Conservation (phyloP, 2,888 invertebrate species). For the Diadegma fenestrale region DNA sequence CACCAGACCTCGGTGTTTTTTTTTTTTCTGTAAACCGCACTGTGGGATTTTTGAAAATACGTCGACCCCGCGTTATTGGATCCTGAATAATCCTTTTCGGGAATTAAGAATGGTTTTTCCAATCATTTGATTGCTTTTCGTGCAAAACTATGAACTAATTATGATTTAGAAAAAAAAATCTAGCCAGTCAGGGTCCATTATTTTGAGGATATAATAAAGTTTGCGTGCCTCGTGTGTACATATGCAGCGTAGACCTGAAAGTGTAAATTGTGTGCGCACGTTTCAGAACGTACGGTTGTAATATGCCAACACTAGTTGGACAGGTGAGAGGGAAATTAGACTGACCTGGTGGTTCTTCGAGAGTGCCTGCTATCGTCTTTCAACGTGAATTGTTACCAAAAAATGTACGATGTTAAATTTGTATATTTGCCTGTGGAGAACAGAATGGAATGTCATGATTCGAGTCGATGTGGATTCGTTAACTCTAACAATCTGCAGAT, state of each 20-base stretch:
- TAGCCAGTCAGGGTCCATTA: neutral
- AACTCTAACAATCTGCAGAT: neutral
- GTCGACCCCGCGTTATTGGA: neutral
- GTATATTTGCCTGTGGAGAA: neutral
- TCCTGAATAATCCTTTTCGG: neutral
- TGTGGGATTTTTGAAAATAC: neutral
- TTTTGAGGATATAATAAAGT: neutral
- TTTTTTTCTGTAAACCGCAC: neutral
- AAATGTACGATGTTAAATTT: constrained; percentile 24
- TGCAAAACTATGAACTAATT: neutral
- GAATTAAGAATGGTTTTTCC: neutral
- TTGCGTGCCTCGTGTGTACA: constrained; percentile 6
- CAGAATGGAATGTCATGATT: constrained; percentile 8
- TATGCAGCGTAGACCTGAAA: constrained; percentile 13
- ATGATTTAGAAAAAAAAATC: neutral
- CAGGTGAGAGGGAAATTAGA: constrained; percentile 71
- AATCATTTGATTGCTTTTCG: neutral
- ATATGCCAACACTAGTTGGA: constrained; percentile 62
- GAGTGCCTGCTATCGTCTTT: constrained; percentile 52
- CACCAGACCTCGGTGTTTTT: neutral
- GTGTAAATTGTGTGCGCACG: constrained; percentile 29
- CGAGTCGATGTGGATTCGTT: neutral
- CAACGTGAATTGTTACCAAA: constrained; percentile 24
- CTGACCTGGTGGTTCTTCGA: constrained; percentile 61
- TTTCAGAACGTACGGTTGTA: constrained; percentile 59